Percentiles rank a stretch among this genome's conserved stretches.
phyloP scores from a whole-genome alignment of 2,888 invertebrate species.

The Heliconius charithonia region DNA sequence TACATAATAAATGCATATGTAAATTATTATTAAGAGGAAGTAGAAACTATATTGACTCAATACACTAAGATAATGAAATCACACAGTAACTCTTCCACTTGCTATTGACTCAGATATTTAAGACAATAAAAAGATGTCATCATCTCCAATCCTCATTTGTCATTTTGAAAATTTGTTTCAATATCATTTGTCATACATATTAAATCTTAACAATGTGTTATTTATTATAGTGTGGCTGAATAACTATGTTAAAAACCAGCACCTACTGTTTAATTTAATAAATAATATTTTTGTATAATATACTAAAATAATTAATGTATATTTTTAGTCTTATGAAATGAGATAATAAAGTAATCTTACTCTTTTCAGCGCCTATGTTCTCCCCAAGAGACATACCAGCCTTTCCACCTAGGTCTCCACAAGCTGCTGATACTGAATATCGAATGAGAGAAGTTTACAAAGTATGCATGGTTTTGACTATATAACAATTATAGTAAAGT shows the following conservation, averaged over 20 bases:
- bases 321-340: background rate
- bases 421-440: constrained; percentile 89
- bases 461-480: constrained; percentile 51
- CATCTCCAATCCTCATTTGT: background rate
- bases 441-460: constrained; percentile 96
- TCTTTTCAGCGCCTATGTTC: constrained; percentile 65
- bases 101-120: constrained; percentile 24
- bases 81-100: constrained; percentile 4
- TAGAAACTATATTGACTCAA: background rate
- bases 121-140: constrained; percentile 24
- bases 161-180: background rate
- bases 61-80: background rate
- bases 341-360: background rate
- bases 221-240: background rate
- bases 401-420: constrained; percentile 83
- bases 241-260: background rate
- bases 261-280: background rate
- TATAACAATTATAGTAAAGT: background rate
- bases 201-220: background rate
- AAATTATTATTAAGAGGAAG: background rate
- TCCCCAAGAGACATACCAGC: constrained; percentile 80
- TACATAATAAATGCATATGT: background rate
- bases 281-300: background rate
- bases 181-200: background rate
- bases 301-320: background rate